These are phyloP conservation scores for Morpho helenor DNA, from an alignment of 2,888 invertebrate species.

Conservation along the genomic window DNA sequence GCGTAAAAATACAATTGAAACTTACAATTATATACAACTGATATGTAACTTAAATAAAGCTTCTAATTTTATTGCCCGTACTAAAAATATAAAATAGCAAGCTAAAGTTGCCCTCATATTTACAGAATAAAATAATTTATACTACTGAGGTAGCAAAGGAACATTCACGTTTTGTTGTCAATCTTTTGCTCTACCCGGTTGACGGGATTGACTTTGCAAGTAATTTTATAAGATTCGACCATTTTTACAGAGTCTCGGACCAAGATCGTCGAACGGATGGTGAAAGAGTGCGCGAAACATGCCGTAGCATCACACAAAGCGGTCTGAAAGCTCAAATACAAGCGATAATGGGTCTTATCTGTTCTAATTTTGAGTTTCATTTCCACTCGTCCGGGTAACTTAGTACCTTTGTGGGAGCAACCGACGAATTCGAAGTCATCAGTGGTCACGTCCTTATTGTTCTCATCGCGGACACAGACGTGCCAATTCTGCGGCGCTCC, in stretches of 20 bases:
- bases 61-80: too few species aligned
- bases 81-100: too few species aligned
- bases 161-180: slow-evolving; percentile 13
- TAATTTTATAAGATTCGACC: slow-evolving; percentile 71
- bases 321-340: slow-evolving; percentile 67
- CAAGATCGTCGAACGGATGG: slow-evolving; percentile 62
- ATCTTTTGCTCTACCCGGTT: slow-evolving; percentile 32
- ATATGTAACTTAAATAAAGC: too few species aligned
- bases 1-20: too few species aligned
- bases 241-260: slow-evolving; percentile 69
- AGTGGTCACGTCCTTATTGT: slow-evolving; percentile 55
- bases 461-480: slow-evolving; percentile 60
- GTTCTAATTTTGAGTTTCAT: slow-evolving; percentile 64
- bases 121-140: slow-evolving; percentile 1
- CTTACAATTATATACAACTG: too few species aligned
- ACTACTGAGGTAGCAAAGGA: neutral
- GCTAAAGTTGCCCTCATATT: neutral
- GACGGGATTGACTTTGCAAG: slow-evolving; percentile 70
- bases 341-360: slow-evolving; percentile 66
- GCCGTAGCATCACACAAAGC: slow-evolving; percentile 56
- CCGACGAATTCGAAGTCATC: slow-evolving; percentile 64
- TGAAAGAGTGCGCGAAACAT: slow-evolving; percentile 65
- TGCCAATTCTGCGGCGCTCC: slow-evolving; percentile 80
- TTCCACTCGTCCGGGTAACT: slow-evolving; percentile 65
- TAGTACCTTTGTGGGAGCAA: slow-evolving; percentile 53